Evolutionary conservation across 2,888 invertebrate genomes (phyloP).

Genomic region (Leuctra nigra): DNA sequence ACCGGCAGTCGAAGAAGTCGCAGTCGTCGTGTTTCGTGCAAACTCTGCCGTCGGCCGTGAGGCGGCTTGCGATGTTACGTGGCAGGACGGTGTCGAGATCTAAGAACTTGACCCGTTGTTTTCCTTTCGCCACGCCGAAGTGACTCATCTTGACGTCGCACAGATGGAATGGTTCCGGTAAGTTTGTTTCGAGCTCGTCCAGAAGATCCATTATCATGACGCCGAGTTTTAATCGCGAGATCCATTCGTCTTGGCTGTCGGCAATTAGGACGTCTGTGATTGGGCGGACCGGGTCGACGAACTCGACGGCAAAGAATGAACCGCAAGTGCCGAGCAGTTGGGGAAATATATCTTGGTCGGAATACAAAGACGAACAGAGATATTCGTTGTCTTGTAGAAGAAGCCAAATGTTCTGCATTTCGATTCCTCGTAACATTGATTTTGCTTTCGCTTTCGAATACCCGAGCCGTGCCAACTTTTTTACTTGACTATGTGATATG

Average conservation of each 20-base stretch:
- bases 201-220: constrained; percentile 55
- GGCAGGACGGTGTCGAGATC: constrained; percentile 59
- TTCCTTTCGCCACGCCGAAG: constrained; percentile 51
- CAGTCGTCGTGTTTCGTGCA: constrained; percentile 58
- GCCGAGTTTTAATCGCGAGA: constrained; percentile 48
- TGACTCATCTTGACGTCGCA: constrained; percentile 63
- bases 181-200: constrained; percentile 49
- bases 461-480: constrained; percentile 44
- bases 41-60: constrained; percentile 42
- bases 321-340: constrained; percentile 60
- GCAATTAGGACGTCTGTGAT: constrained; percentile 38
- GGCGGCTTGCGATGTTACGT: constrained; percentile 44
- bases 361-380: constrained; percentile 50
- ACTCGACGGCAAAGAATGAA: constrained; percentile 57
- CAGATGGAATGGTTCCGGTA: constrained; percentile 54
- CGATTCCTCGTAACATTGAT: constrained; percentile 32
- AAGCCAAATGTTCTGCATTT: constrained; percentile 56
- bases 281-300: constrained; percentile 46
- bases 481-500: constrained; percentile 44
- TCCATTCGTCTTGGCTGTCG: constrained; percentile 51
- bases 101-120: constrained; percentile 51
- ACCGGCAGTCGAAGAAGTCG: constrained; percentile 59
- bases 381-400: constrained; percentile 62
- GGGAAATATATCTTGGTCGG: constrained; percentile 56
- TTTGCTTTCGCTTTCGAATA: constrained; percentile 31